Evolutionary conservation across 2,888 invertebrate species (phyloP).

Genomic region (Drosophila aldrichi): DNA sequence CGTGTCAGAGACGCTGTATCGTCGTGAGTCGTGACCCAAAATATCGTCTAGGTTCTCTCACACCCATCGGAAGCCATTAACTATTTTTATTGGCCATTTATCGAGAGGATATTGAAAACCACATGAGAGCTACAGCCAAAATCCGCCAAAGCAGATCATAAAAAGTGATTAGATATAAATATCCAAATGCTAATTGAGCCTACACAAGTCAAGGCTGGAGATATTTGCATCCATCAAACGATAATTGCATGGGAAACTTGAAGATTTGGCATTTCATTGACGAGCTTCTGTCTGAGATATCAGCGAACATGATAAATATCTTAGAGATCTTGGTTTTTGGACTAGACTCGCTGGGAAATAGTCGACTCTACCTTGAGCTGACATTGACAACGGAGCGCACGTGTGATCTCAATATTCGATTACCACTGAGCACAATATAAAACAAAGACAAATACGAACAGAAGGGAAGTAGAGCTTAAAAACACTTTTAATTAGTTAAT

Average conservation of each 20-base stretch:
- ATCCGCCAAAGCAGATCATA: conserved; percentile 37
- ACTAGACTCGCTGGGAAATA: neutral
- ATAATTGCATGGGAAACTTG: conserved; percentile 52
- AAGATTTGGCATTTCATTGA: conserved; percentile 32
- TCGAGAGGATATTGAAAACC: conserved; percentile 53
- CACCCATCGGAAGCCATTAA: conserved; percentile 32
- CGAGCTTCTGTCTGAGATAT: conserved; percentile 6
- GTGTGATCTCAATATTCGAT: neutral
- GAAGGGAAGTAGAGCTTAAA: no score
- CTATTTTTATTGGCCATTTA: conserved; percentile 48
- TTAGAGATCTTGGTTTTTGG: conserved; percentile 1
- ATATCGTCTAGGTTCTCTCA: conserved; percentile 47
- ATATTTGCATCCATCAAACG: conserved; percentile 21
- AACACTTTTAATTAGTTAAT: no score
- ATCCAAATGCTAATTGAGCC: neutral
- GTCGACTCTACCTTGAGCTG: conserved; percentile 2
- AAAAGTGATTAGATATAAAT: conserved; percentile 45
- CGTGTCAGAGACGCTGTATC: conserved; percentile 34
- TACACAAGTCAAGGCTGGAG: conserved; percentile 10
- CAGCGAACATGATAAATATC: neutral
- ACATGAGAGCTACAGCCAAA: conserved; percentile 14
- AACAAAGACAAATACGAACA: no score
- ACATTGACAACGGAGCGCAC: neutral
- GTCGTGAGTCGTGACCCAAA: conserved; percentile 1
- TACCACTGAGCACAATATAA: neutral